A percentile compares a stretch with the other conserved stretches of the same genome.
These are phyloP conservation scores for Tor tambroides DNA, from an alignment of 2,113 vertebrate genomes.

Conservation along the genomic window DNA sequence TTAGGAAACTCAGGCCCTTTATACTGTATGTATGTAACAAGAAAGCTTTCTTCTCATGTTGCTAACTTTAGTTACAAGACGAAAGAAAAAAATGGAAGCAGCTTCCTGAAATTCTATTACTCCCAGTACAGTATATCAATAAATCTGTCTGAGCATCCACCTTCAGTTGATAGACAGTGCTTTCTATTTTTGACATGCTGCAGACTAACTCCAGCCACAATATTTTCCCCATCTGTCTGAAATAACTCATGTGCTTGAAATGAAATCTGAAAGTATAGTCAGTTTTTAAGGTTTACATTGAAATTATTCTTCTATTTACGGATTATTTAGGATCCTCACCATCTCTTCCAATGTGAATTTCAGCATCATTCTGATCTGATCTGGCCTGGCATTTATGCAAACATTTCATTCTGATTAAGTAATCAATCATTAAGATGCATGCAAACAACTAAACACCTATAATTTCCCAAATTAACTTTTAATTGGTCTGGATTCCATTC, in stretches of 20 bases:
- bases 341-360: background rate
- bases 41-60: no score
- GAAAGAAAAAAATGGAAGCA: background rate
- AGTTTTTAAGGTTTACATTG: background rate
- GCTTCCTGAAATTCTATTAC: background rate
- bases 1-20: no score
- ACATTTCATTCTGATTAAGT: background rate
- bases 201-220: background rate
- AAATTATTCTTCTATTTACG: background rate
- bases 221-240: background rate
- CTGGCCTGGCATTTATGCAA: background rate
- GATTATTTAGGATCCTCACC: background rate
- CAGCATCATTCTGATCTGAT: background rate
- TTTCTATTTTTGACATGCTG: conserved; percentile 17
- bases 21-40: no score
- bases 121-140: background rate
- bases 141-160: background rate
- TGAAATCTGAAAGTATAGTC: background rate
- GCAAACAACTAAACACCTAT: background rate
- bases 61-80: no score
- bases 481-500: no score
- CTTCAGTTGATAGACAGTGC: background rate
- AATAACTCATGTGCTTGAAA: background rate
- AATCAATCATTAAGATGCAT: background rate
- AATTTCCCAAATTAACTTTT: no score